phyloP scores from a whole-genome alignment of 2,113 vertebrate genomes.

The Crypturellus undulatus region DNA sequence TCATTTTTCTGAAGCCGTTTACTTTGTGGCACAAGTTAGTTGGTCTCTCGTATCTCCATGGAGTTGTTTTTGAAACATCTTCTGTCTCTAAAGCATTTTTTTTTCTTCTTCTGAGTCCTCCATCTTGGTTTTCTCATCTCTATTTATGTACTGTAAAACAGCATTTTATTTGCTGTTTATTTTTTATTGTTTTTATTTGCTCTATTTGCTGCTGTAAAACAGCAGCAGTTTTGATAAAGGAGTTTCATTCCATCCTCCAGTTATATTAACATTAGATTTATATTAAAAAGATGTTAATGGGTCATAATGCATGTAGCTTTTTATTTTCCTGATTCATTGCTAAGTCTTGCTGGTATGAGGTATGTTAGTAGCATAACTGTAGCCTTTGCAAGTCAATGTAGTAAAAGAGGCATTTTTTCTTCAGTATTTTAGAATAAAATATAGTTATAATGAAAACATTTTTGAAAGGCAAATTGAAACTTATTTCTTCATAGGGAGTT shows the following conservation, averaged over 20 bases:
- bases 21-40: neutral
- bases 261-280: neutral
- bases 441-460: neutral
- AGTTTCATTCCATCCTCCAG: neutral
- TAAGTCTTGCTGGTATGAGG: neutral
- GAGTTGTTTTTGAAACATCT: neutral
- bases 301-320: neutral
- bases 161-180: too few species aligned
- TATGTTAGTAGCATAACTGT: neutral
- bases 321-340: neutral
- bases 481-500: neutral
- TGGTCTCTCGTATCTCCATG: neutral
- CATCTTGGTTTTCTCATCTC: neutral
- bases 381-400: neutral
- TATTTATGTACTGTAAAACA: neutral
- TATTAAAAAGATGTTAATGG: neutral
- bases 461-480: neutral
- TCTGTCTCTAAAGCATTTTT: neutral
- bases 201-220: neutral
- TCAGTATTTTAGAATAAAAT: neutral
- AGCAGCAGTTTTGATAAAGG: neutral
- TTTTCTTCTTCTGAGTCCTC: neutral
- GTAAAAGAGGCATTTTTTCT: neutral
- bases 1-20: neutral
- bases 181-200: too few species aligned